Evolutionary conservation across 2,888 invertebrate species (phyloP).

Genomic region (Helicoverpa assulta): DNA sequence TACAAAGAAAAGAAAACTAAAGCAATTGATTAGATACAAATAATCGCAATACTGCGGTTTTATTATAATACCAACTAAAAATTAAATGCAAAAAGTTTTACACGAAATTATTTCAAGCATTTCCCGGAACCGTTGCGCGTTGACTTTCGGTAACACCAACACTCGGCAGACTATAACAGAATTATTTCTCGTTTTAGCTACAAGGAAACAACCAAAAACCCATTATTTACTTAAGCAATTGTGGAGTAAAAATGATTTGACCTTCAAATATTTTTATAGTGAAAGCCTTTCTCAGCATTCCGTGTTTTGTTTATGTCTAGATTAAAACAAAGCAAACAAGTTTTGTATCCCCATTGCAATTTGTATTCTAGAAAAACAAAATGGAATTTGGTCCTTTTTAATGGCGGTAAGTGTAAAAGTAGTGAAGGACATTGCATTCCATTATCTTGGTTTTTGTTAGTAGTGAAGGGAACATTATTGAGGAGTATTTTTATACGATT

Average conservation of each 20-base stretch:
- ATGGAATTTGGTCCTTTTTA: conserved; percentile 23
- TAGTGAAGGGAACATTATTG: conserved; percentile 7
- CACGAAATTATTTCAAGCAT: no score
- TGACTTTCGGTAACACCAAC: no score
- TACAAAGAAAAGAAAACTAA: no score
- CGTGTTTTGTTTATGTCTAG: conserved; percentile 26
- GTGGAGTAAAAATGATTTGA: conserved; percentile 11
- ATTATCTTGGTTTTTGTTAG: neutral
- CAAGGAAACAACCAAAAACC: conserved; percentile 7
- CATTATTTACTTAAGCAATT: neutral
- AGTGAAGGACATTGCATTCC: conserved; percentile 30
- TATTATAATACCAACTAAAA: no score
- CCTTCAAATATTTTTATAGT: conserved; percentile 28
- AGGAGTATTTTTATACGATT: neutral
- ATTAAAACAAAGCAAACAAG: conserved; percentile 24
- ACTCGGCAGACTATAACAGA: neutral
- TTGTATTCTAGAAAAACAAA: conserved; percentile 27
- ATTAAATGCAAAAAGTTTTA: no score
- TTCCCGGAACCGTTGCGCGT: no score
- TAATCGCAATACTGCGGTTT: no score
- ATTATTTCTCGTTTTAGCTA: neutral
- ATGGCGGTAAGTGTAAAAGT: conserved; percentile 36
- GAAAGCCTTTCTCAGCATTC: conserved; percentile 54
- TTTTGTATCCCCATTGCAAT: conserved; percentile 41
- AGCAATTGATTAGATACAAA: no score